phyloP scores from a whole-genome alignment of 2,113 vertebrate species.

The Tupaia tana region DNA sequence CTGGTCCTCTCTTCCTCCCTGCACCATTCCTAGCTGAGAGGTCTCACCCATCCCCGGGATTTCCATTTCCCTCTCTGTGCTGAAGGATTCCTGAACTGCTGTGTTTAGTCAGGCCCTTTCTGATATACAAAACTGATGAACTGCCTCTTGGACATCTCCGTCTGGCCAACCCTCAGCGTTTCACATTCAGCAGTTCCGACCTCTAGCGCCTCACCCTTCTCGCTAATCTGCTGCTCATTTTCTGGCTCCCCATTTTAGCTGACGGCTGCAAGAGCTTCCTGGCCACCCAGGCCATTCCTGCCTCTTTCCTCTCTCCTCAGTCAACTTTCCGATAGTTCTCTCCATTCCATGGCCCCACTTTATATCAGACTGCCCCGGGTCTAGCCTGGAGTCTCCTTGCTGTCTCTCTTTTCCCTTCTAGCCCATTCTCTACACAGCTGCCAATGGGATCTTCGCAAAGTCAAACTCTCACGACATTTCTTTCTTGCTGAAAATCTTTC shows the following conservation, averaged over 20 bases:
- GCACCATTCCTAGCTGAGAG: background rate
- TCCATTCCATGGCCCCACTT: background rate
- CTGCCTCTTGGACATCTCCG: background rate
- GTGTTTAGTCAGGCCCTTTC: background rate
- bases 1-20: background rate
- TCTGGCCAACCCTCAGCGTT: background rate
- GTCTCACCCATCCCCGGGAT: background rate
- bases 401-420: background rate
- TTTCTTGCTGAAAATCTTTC: slow-evolving; percentile 31
- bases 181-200: background rate
- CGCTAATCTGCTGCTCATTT: background rate
- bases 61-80: background rate
- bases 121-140: background rate
- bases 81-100: background rate
- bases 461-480: background rate
- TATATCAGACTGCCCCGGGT: background rate
- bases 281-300: background rate
- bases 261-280: background rate
- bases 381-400: background rate
- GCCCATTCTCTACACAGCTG: background rate
- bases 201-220: background rate
- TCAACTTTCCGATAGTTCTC: background rate
- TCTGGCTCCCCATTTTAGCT: background rate
- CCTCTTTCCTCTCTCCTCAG: background rate
- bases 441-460: background rate